These are phyloP conservation scores for Palaemon carinicauda DNA, from an alignment of 1,140 invertebrate species.

Conservation along the genomic window DNA sequence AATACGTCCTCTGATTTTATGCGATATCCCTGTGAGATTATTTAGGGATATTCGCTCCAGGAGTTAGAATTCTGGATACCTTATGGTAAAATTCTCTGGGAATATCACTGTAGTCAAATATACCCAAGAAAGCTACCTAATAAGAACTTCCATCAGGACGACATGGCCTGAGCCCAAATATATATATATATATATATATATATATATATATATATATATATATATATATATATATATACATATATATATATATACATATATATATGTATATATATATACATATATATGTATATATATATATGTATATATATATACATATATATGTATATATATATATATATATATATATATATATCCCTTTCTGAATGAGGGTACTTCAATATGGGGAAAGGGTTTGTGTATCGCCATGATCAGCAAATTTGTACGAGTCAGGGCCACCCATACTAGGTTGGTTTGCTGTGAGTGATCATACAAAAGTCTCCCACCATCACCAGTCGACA, in stretches of 20 bases:
- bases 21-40: too few relatives aligned
- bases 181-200: constrained; percentile 35
- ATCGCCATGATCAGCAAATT: not conserved
- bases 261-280: constrained; percentile 30
- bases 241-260: constrained; percentile 29
- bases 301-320: constrained; percentile 20
- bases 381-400: not conserved
- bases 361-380: not conserved
- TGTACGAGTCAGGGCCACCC: too few relatives aligned
- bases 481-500: too few relatives aligned
- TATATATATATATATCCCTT: not conserved
- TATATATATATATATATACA: constrained; percentile 33
- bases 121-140: too few relatives aligned
- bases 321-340: not conserved
- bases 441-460: too few relatives aligned
- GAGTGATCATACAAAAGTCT: too few relatives aligned
- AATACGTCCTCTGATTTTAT: too few relatives aligned
- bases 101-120: too few relatives aligned
- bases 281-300: constrained; percentile 31
- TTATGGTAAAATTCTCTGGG: too few relatives aligned
- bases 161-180: not conserved
- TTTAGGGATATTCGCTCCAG: too few relatives aligned
- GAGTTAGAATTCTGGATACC: too few relatives aligned
- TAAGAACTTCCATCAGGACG: too few relatives aligned
- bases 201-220: constrained; percentile 31